Evolutionary conservation across 53 echinoderm and acorn worm species (phyloP), one percentile per base, ranked within the genome.

Genomic region (Holothuria leucospilota): DNA sequence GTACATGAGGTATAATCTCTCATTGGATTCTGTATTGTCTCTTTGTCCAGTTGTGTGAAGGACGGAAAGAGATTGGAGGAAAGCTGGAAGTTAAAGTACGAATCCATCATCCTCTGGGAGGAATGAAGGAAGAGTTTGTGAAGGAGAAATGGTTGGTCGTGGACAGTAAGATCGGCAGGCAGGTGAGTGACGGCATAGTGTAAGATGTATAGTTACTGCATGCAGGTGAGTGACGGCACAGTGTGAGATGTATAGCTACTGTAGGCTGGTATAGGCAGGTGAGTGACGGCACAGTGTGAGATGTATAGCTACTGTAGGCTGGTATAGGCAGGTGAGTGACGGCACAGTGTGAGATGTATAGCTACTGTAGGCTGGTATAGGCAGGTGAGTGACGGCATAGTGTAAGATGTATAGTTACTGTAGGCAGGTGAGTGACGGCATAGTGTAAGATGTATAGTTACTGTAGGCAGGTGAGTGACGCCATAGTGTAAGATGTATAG

Each of bases 81-180:
- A 97, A 89, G 63, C 83, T 97, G 13, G 98, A 97, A 86, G 93
- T 92, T 78, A 97, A 95, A 82, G 68, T 97, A 67, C 84, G 95
- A 4, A 67, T 97, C 21, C 91, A 93, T 30, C 98, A 95, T 62
- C 98, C 98, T 0, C 74, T 97, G 68, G 67, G 84, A 39, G 94
- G 98, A 11, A 49, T 94, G 11, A 94, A 97, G 81, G 95, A 94
- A 81, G 94, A 97, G 14, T 91, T 92, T 69, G 91, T 85, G 20
- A 93, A 93, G 59, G 98, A 98, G 81, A 98, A 93, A 71, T 98
- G 98, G 95, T 89, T 95, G 21, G 91, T 98, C 7, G 77, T 98
- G 12, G 92, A 98, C 42, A 93, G 95, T 23, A 83, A 83, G 68
- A 52, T 83, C 9, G 59, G 39, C 13, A 24, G 28, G 14, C 34